Evolutionary conservation across 2,888 invertebrate species (phyloP).

Genomic region (Rhaphigaster nebulosa): DNA sequence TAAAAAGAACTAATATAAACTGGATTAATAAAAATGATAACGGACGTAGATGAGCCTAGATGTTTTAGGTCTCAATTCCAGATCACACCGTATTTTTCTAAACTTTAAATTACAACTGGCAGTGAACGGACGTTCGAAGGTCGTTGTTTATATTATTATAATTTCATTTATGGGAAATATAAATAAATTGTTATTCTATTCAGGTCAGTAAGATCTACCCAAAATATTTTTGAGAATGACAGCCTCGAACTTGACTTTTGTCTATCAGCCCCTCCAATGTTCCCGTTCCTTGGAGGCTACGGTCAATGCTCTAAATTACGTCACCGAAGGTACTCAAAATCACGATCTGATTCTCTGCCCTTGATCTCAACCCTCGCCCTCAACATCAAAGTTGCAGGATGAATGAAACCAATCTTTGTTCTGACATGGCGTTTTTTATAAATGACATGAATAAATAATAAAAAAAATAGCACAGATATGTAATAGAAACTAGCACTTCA

Average conservation of each 20-base stretch:
- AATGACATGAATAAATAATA: too few relatives aligned
- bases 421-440: background rate
- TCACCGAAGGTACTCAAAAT: background rate
- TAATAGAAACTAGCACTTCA: too few relatives aligned
- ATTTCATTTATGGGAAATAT: too few relatives aligned
- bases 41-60: too few relatives aligned
- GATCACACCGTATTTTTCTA: too few relatives aligned
- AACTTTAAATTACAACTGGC: too few relatives aligned
- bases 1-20: too few relatives aligned
- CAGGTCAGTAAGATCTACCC: background rate
- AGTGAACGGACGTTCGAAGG: too few relatives aligned
- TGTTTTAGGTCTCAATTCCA: too few relatives aligned
- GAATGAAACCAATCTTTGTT: background rate
- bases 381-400: background rate
- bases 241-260: background rate
- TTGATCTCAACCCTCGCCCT: background rate
- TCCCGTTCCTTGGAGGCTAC: background rate
- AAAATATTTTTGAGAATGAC: background rate
- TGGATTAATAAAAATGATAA: too few relatives aligned
- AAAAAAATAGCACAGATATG: too few relatives aligned
- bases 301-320: constrained; percentile 16
- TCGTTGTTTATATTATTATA: too few relatives aligned
- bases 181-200: background rate
- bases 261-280: background rate
- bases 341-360: background rate